Evolutionary conservation across 2,888 invertebrate genomes (phyloP).

Genomic region (Thecocarcelia acutangulata): DNA sequence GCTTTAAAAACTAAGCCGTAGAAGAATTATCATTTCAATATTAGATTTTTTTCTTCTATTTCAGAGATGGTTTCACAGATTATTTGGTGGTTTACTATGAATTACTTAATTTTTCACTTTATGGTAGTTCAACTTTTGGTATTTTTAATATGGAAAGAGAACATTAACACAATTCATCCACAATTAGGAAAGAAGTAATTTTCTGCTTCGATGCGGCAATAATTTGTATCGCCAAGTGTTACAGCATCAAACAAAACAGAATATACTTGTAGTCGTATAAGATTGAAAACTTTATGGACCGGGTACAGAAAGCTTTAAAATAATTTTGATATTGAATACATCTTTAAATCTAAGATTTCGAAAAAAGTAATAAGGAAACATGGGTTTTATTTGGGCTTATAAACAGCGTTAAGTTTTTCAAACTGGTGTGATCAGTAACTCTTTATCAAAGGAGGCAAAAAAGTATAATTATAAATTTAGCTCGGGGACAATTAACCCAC

Average conservation of each 20-base stretch:
- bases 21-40: constrained; percentile 27
- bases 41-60: constrained; percentile 5
- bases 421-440: too few relatives aligned
- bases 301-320: too few relatives aligned
- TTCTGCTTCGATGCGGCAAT: constrained; percentile 74
- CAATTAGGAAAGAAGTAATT: constrained; percentile 75
- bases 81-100: not conserved
- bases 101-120: constrained; percentile 1
- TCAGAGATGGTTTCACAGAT: constrained; percentile 17
- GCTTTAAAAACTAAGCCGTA: not conserved
- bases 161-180: constrained; percentile 70
- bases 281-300: too few relatives aligned
- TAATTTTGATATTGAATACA: too few relatives aligned
- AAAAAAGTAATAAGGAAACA: too few relatives aligned
- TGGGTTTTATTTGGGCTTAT: too few relatives aligned
- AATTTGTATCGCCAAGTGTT: constrained; percentile 70
- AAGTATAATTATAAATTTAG: too few relatives aligned
- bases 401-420: too few relatives aligned
- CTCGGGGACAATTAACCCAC: too few relatives aligned
- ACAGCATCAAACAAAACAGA: not conserved
- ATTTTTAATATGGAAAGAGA: constrained; percentile 24
- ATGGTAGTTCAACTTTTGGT: constrained; percentile 16
- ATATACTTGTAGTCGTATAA: too few relatives aligned
- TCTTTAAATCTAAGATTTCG: too few relatives aligned
- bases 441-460: too few relatives aligned